phyloP scores from a whole-genome alignment of 2,888 invertebrate genomes.

The Deroplatys truncata region DNA sequence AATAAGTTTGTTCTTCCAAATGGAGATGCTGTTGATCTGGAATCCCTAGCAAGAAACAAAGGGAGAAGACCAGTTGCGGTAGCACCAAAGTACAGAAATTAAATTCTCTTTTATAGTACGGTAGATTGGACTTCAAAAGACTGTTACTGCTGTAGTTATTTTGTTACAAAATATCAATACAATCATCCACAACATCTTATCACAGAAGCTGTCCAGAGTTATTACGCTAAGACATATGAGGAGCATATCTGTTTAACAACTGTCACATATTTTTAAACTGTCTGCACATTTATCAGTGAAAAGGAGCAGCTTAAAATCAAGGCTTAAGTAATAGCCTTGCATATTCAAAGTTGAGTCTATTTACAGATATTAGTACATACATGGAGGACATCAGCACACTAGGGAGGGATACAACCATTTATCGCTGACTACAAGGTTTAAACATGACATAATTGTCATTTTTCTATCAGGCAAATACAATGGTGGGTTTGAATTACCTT shows the following conservation, averaged over 20 bases:
- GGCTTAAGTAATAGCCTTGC: no score
- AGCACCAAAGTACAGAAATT: constrained; percentile 45
- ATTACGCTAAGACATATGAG: background rate
- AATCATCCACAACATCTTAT: background rate
- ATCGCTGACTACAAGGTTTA: no score
- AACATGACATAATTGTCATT: no score
- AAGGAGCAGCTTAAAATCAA: background rate
- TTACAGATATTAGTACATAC: no score
- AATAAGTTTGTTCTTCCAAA: constrained; percentile 69
- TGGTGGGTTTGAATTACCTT: no score
- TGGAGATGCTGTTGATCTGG: constrained; percentile 66
- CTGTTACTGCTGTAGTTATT: background rate
- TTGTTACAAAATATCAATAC: background rate
- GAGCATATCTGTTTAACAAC: background rate
- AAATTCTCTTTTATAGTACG: constrained; percentile 32
- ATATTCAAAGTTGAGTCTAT: no score
- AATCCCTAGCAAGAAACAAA: constrained; percentile 63
- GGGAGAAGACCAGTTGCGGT: constrained; percentile 60
- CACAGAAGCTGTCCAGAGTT: no score
- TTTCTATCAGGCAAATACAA: no score
- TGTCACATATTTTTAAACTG: background rate
- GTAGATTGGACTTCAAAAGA: background rate
- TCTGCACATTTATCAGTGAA: background rate
- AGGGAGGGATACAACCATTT: no score
- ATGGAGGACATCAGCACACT: no score